Percentiles rank a stretch among this genome's conserved stretches.
Evolutionary conservation across 2,797 vertebrate species (phyloP).

Genomic region (Dendrocincla tyrannina): DNA sequence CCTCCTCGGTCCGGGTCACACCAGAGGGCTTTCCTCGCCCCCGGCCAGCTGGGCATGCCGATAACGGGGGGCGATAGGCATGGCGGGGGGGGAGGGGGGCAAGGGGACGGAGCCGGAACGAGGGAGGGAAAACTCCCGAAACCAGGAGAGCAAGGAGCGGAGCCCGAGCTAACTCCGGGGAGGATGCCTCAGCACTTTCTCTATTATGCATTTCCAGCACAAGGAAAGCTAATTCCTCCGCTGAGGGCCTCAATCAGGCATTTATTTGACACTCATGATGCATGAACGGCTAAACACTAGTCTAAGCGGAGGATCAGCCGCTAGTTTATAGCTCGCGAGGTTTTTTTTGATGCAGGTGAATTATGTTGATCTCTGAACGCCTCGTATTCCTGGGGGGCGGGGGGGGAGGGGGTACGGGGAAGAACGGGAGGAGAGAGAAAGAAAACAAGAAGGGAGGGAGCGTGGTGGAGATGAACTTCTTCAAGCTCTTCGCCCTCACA

Average conservation of each 20-base stretch:
- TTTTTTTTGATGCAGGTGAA: constrained; percentile 45
- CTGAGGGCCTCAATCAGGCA: constrained; percentile 62
- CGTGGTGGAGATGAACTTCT: neutral
- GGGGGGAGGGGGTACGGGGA: rapidly evolving
- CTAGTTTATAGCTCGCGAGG: constrained; percentile 29
- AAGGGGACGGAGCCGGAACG: neutral
- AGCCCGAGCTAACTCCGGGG: constrained; percentile 19
- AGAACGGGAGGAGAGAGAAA: neutral
- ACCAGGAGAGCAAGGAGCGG: neutral
- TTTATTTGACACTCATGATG: constrained; percentile 64
- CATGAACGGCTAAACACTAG: constrained; percentile 59
- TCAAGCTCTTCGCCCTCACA: neutral
- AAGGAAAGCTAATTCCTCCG: constrained; percentile 56
- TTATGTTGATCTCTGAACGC: constrained; percentile 34
- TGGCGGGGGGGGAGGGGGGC: too few relatives aligned
- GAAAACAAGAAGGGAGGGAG: neutral
- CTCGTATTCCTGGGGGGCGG: neutral
- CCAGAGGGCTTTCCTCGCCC: neutral
- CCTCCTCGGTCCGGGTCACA: neutral
- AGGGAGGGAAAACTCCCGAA: neutral
- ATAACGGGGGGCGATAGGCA: neutral
- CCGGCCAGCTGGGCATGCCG: neutral
- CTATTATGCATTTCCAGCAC: constrained; percentile 15
- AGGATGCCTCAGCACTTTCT: constrained; percentile 55
- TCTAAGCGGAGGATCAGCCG: constrained; percentile 61